Evolutionary conservation across 2,888 invertebrate genomes (phyloP), one percentile per base, ranked within the genome.

Genomic region (Caenorhabditis zanzibari): DNA sequence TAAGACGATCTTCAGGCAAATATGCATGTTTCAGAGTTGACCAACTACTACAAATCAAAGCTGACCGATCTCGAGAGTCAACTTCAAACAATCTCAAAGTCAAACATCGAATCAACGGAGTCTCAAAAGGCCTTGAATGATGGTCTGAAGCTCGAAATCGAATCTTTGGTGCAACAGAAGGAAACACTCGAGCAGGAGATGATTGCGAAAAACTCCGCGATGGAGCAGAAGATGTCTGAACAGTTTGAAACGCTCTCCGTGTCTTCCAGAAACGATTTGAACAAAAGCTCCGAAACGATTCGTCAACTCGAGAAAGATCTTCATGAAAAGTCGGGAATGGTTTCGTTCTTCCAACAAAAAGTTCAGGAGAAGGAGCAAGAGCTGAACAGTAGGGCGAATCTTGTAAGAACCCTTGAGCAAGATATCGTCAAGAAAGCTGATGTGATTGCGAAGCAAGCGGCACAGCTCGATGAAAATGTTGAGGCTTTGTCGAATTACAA

Each of bases 341-440:
- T 14, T 14, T 54, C 26, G 3, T 10, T 10, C 4, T 26, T 54
- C 26, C n/a, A 47, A 14, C n/a, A 47, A 14, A 47, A n/a, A 47
- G 47, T 47, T n/a, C 19, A 47, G 10, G 19, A 47, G 47, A 47
- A 47, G 7, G 61, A 61, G n/a, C 14, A 24, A 6, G 61, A 61
- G 12, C 41, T 61, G 12, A 41, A 38, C 6, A 61, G 4, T 10
- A 38, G 38, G 24, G 22, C 61, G 4, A 22, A 41, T 14, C 41
- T 61, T 19, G 38, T 61, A 6, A 24, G 4, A 19, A 38, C 38
- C 14, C 12, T 61, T 12, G 63, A 63, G 10, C 24, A 63, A n/a
- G 28, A 63, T 2, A n/a, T 63, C 26, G 28, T 9, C 16, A 44
- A 63, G 28, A 63, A 63, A 28, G 44, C 44, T 1, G 26, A 63